phyloP scores from a whole-genome alignment of 2,113 vertebrate species.

The Percina caprodes region DNA sequence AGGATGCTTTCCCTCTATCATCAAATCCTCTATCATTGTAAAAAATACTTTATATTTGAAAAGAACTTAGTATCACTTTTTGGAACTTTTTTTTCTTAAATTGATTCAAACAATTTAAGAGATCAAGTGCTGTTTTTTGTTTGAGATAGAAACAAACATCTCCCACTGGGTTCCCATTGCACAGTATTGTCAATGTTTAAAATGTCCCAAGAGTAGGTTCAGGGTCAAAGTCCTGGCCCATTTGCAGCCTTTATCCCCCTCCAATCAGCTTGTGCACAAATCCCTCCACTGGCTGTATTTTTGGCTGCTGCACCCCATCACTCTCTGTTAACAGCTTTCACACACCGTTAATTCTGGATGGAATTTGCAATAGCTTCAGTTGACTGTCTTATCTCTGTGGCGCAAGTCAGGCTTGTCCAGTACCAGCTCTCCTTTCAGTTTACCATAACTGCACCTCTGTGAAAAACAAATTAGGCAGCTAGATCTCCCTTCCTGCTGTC shows the following conservation, averaged over 20 bases:
- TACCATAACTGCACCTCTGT: constrained; percentile 66
- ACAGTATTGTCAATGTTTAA: constrained; percentile 13
- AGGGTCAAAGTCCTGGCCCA: constrained; percentile 64
- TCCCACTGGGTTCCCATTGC: not conserved
- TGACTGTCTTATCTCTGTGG: constrained; percentile 69
- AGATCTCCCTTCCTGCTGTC: constrained; percentile 52
- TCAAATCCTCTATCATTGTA: not conserved
- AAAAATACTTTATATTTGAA: not conserved
- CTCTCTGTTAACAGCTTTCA: constrained; percentile 77
- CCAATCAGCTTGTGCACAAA: constrained; percentile 46
- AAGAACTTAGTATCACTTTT: not conserved
- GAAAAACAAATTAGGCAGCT: constrained; percentile 69
- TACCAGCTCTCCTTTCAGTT: constrained; percentile 56
- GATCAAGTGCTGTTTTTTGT: not conserved
- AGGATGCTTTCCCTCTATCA: not conserved
- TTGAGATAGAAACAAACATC: not conserved
- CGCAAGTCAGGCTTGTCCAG: constrained; percentile 67
- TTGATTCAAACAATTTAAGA: not conserved
- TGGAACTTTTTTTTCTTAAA: not conserved
- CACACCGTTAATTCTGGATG: constrained; percentile 71
- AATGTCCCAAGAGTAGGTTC: constrained; percentile 43
- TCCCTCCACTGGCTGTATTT: constrained; percentile 63
- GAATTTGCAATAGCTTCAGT: constrained; percentile 62
- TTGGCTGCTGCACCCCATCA: constrained; percentile 67
- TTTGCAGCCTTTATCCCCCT: constrained; percentile 48